Evolutionary conservation across 1,140 invertebrate species (phyloP), one percentile per base, ranked within the genome.

Genomic region (Heliconius nattereri): DNA sequence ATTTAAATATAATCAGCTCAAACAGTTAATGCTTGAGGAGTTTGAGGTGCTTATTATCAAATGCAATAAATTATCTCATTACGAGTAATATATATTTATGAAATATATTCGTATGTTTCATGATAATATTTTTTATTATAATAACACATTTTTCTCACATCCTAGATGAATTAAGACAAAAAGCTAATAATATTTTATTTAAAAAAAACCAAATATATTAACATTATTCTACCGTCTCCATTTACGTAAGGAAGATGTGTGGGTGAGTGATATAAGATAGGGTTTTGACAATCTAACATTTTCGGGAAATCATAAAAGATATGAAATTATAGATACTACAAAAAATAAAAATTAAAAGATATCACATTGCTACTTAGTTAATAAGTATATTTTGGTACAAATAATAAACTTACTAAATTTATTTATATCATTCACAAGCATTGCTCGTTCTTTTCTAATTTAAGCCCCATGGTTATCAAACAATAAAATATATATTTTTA

Each of bases 351-450:
- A 57, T 3, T 0, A 60, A 66, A 29, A 66, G 16, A 29, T 80
- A 75, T 73, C 26, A 76, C 52, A 72, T 72, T 71, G 49, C 74
- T 80, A 80, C 83, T 88, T 82, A 85, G 80, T 81, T 86, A 83
- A 84, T 85, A 82, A 72, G 70, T 79, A 54, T 32, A 29, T 35
- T 3, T 40, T 81, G 82, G 84, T 80, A 29, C 76, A 86, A 86
- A 60, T 57, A 1, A 81, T 23, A 76, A 78, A 45, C 75, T 75
- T 35, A 70, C 29, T 9, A 76, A 37, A 19, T 2, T 20, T 52
- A 20, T 52, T 20, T 19, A 7, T 37, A 40, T 40, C 7, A 76
- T 45, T 37, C 13, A 35, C 32, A 49, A 2, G 29, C 16, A 26
- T 49, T 73, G 13, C 5, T 45, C 40, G 13, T 45, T 45, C 5